Evolutionary conservation across 2,797 vertebrate species (phyloP).

Genomic region (Buphagus erythrorhynchus): DNA sequence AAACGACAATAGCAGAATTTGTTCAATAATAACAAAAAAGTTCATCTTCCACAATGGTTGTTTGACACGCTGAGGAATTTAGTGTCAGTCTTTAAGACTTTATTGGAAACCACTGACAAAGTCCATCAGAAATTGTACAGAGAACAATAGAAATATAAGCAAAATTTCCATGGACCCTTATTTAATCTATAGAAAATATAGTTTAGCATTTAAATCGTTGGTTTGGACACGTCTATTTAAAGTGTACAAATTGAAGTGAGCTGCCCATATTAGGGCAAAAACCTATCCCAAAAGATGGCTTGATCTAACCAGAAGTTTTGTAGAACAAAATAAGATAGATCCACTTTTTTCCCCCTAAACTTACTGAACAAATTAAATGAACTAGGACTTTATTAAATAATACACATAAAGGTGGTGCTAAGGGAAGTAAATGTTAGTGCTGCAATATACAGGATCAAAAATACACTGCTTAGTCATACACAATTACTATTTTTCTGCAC

Average conservation of each 20-base stretch:
- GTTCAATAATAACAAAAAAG: background rate
- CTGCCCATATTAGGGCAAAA: background rate
- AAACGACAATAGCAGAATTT: background rate
- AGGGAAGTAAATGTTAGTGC: background rate
- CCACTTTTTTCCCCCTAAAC: fast-evolving
- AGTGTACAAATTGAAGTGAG: background rate
- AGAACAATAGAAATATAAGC: background rate
- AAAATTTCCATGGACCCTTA: background rate
- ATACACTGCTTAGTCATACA: background rate
- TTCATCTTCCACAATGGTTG: background rate
- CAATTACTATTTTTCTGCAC: background rate
- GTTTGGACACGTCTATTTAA: background rate
- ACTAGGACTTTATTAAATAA: background rate
- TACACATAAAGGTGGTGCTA: background rate
- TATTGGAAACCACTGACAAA: background rate
- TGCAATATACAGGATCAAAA: background rate
- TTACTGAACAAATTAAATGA: background rate
- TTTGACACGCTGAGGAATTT: background rate
- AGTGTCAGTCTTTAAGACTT: background rate
- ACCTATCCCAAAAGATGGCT: background rate
- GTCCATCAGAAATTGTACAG: background rate
- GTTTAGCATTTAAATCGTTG: background rate
- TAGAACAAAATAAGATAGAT: background rate
- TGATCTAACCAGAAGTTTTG: background rate
- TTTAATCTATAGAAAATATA: background rate